Conservation (phyloP, 2,888 invertebrate species). For the Cryptocheilus praepositus region DNA sequence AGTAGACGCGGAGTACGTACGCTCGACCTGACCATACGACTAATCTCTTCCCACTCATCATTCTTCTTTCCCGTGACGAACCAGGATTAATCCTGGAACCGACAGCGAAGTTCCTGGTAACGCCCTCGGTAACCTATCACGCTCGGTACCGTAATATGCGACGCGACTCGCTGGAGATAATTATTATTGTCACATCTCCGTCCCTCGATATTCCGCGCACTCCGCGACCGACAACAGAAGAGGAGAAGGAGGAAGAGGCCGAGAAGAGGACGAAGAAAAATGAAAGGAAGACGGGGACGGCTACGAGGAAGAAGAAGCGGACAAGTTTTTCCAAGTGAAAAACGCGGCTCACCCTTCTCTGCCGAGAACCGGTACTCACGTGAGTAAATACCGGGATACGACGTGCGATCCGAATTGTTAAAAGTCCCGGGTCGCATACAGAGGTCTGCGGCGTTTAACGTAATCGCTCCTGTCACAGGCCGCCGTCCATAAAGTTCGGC, state of each 20-base stretch:
- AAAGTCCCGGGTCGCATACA: no score
- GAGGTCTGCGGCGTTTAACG: conserved; percentile 4
- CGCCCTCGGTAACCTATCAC: conserved; percentile 40
- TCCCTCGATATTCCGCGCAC: conserved; percentile 14
- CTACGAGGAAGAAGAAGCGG: conserved; percentile 6
- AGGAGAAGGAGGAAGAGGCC: no score
- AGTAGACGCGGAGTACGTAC: background rate
- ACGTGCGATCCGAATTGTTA: no score
- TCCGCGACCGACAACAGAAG: no score
- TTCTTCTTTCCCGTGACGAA: conserved; percentile 37
- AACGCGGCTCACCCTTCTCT: background rate
- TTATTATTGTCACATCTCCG: conserved; percentile 33
- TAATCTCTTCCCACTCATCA: conserved; percentile 37
- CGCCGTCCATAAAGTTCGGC: conserved; percentile 17
- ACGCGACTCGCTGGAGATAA: conserved; percentile 32
- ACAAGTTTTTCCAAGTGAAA: background rate
- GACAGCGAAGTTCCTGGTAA: conserved; percentile 39
- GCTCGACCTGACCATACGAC: conserved; percentile 23
- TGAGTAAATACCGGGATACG: background rate
- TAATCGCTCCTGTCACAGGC: conserved; percentile 22
- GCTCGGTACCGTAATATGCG: conserved; percentile 23
- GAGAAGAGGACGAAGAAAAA: background rate
- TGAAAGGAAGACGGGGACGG: no score
- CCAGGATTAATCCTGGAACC: conserved; percentile 33
- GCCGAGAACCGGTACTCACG: background rate